Evolutionary conservation across 2,113 vertebrate species (phyloP).

Genomic region (Hydrolagus affinis): DNA sequence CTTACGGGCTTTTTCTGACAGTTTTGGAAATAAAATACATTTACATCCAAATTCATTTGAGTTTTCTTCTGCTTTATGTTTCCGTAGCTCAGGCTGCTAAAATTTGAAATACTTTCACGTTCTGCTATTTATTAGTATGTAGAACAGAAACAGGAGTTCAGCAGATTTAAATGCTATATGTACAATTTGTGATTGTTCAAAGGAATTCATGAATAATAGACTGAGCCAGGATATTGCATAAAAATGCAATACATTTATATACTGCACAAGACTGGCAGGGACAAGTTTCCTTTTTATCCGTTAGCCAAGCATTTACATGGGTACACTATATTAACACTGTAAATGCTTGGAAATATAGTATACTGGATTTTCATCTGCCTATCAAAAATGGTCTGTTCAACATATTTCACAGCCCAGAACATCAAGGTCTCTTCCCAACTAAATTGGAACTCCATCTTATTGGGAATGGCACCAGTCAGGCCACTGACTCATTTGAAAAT

Average conservation of each 20-base stretch:
- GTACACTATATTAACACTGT: not conserved
- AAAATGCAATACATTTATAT: constrained; percentile 24
- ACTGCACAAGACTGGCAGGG: not conserved
- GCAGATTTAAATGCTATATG: constrained; percentile 31
- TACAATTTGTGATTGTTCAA: constrained; percentile 31
- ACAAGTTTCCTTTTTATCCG: constrained; percentile 16
- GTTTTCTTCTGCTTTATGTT: not conserved
- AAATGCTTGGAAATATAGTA: not conserved
- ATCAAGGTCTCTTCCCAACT: not conserved
- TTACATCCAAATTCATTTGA: not conserved
- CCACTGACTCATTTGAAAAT: not conserved
- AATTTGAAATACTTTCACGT: constrained; percentile 31
- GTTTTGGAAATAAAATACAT: not conserved
- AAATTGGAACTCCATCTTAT: not conserved
- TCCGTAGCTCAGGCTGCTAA: not conserved
- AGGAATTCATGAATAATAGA: constrained; percentile 29
- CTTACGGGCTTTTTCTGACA: not conserved
- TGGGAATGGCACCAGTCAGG: not conserved
- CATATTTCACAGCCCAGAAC: not conserved
- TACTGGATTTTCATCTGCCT: not conserved
- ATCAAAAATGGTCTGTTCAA: not conserved
- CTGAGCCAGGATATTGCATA: constrained; percentile 21
- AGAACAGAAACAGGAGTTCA: constrained; percentile 31
- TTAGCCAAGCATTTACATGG: not conserved
- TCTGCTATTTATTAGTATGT: constrained; percentile 27